Conservation (phyloP, 2,888 invertebrate genomes). For the Altica lythri region DNA sequence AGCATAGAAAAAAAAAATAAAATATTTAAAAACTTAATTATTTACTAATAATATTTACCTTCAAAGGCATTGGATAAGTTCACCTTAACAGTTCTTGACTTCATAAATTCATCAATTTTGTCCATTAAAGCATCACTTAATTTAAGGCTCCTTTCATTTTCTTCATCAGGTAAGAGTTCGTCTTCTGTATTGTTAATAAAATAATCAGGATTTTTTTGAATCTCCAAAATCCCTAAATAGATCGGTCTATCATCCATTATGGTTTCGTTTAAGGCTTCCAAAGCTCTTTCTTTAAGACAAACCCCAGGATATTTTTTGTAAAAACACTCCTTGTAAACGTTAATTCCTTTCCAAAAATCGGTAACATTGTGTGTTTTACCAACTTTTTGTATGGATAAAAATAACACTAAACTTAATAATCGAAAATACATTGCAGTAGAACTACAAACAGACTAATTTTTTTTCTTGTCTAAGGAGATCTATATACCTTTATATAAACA, state of each 20-base stretch:
- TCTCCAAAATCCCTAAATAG: conserved; percentile 48
- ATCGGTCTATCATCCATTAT: conserved; percentile 53
- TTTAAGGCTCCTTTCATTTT: conserved; percentile 60
- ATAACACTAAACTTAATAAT: conserved; percentile 25
- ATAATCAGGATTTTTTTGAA: conserved; percentile 54
- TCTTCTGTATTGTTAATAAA: conserved; percentile 51
- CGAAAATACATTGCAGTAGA: conserved; percentile 34
- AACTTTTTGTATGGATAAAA: conserved; percentile 23
- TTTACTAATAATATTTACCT: conserved; percentile 43
- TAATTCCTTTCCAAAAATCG: conserved; percentile 38
- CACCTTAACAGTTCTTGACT: conserved; percentile 56
- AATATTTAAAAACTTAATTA: background rate
- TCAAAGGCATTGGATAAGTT: conserved; percentile 51
- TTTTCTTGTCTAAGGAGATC: conserved; percentile 29
- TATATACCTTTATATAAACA: conserved; percentile 45
- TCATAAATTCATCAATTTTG: conserved; percentile 56
- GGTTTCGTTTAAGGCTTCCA: conserved; percentile 56
- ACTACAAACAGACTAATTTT: conserved; percentile 34
- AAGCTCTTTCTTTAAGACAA: conserved; percentile 57
- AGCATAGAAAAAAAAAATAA: too few species aligned
- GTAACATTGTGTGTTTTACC: conserved; percentile 28
- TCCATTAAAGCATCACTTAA: conserved; percentile 54
- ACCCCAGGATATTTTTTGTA: conserved; percentile 47
- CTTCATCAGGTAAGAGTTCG: conserved; percentile 62
- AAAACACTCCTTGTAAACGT: conserved; percentile 50